A percentile compares a stretch with the other conserved stretches of the same genome.
phyloP scores from a whole-genome alignment of 2,888 invertebrate genomes.

The Erebia palarica region DNA sequence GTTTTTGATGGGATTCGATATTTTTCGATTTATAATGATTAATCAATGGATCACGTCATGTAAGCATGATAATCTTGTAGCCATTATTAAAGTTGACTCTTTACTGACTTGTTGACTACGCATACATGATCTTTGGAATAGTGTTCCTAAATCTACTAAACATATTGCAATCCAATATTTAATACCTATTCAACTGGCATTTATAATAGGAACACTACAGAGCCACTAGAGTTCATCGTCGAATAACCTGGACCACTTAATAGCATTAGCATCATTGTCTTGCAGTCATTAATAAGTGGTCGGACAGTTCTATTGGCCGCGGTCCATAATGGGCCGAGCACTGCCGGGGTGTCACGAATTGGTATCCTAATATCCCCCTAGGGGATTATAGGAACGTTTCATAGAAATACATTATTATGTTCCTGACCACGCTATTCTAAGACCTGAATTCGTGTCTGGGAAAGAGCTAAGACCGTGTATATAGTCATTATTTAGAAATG shows the following conservation, averaged over 20 bases:
- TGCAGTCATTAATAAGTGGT: slow-evolving; percentile 72
- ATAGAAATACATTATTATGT: slow-evolving; percentile 33
- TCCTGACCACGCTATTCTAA: slow-evolving; percentile 17
- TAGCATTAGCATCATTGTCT: slow-evolving; percentile 78
- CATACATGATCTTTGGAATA: too few species aligned
- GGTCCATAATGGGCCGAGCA: slow-evolving; percentile 65
- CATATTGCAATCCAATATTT: too few species aligned
- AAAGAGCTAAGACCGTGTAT: neutral
- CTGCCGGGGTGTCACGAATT: slow-evolving; percentile 70
- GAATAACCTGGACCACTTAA: slow-evolving; percentile 66
- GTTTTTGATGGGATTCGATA: too few species aligned
- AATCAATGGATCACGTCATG: too few species aligned
- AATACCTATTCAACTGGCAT: neutral
- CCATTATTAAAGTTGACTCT: too few species aligned
- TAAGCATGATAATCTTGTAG: too few species aligned
- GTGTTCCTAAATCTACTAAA: too few species aligned
- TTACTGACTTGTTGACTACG: too few species aligned
- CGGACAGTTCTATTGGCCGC: slow-evolving; percentile 74
- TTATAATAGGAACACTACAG: slow-evolving; percentile 48
- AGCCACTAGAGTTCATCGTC: slow-evolving; percentile 54
- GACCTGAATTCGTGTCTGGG: neutral
- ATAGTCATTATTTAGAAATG: neutral
- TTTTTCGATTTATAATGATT: too few species aligned
- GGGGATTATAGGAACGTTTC: slow-evolving; percentile 43
- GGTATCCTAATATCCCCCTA: slow-evolving; percentile 52